A percentile compares a stretch with the other conserved stretches of the same genome.
phyloP scores from a whole-genome alignment of 2,888 invertebrate genomes.

The Clistopyga incitator region DNA sequence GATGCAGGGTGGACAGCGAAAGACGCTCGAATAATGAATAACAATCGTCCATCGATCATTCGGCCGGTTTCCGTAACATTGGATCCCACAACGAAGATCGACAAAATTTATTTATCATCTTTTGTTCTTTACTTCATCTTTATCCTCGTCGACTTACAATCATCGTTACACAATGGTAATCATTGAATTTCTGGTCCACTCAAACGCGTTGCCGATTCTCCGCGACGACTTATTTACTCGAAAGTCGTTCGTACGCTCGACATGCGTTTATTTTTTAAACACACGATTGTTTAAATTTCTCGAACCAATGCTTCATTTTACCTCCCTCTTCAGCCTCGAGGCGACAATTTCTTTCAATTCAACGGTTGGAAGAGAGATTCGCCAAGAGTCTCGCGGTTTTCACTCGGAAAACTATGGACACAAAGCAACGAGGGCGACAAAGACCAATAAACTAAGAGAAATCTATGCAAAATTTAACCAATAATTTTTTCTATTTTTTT shows the following conservation, averaged over 20 bases:
- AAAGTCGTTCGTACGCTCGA: background rate
- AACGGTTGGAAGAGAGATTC: background rate
- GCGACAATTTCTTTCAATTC: background rate
- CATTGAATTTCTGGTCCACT: conserved; percentile 39
- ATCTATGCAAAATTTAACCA: conserved; percentile 8
- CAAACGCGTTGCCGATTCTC: background rate
- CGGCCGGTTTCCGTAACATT: conserved; percentile 3
- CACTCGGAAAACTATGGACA: background rate
- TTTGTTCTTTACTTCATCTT: background rate
- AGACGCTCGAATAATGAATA: conserved; percentile 14
- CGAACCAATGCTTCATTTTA: background rate
- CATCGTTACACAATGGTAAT: conserved; percentile 24
- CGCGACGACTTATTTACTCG: conserved; percentile 1
- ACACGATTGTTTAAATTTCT: background rate
- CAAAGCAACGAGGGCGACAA: background rate
- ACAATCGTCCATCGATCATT: conserved; percentile 34
- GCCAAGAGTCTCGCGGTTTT: background rate
- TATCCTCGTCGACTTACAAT: conserved; percentile 21
- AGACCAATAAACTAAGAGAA: conserved; percentile 24
- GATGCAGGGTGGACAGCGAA: conserved; percentile 19
- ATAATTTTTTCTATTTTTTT: background rate
- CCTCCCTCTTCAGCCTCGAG: background rate
- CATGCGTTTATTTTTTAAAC: background rate
- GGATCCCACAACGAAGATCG: background rate
- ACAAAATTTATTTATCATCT: conserved; percentile 26